Conservation (phyloP, 2,888 invertebrate genomes). For the Taenaris catops region DNA sequence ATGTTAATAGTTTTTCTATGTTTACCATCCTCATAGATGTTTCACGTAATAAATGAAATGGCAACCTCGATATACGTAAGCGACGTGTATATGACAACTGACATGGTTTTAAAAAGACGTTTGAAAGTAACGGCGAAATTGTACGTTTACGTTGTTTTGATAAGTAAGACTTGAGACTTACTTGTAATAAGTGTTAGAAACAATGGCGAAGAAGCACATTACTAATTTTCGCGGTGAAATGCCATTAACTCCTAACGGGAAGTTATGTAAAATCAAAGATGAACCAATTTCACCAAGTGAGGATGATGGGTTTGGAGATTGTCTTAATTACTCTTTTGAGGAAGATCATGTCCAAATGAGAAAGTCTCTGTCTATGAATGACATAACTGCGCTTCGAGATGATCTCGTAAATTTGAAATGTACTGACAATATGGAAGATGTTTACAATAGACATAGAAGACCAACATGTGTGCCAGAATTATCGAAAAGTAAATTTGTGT, state of each 20-base stretch:
- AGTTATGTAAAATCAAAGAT: slow-evolving; percentile 43
- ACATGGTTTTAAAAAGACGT: slow-evolving; percentile 15
- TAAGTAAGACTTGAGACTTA: too few species aligned
- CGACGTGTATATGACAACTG: too few species aligned
- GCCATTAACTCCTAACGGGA: slow-evolving; percentile 44
- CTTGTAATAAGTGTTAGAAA: too few species aligned
- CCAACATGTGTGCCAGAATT: slow-evolving; percentile 39
- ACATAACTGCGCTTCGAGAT: slow-evolving; percentile 45
- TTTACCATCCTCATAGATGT: too few species aligned
- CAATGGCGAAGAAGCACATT: slow-evolving; percentile 55
- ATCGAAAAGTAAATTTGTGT: slow-evolving; percentile 71
- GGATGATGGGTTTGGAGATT: slow-evolving; percentile 53
- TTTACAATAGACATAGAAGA: slow-evolving; percentile 38
- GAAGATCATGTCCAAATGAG: slow-evolving; percentile 42
- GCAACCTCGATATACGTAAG: too few species aligned
- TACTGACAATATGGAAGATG: slow-evolving; percentile 32
- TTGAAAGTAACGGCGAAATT: slow-evolving; percentile 18
- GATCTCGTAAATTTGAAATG: slow-evolving; percentile 39
- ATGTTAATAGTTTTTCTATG: too few species aligned
- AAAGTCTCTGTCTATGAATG: slow-evolving; percentile 64
- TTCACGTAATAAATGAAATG: too few species aligned
- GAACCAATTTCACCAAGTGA: slow-evolving; percentile 56
- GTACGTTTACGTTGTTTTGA: too few species aligned
- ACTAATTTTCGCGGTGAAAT: slow-evolving; percentile 60
- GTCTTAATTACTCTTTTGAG: slow-evolving; percentile 42